These are phyloP conservation scores for Dufourea novaeangliae DNA, from an alignment of 1,140 invertebrate species.

Conservation along the genomic window DNA sequence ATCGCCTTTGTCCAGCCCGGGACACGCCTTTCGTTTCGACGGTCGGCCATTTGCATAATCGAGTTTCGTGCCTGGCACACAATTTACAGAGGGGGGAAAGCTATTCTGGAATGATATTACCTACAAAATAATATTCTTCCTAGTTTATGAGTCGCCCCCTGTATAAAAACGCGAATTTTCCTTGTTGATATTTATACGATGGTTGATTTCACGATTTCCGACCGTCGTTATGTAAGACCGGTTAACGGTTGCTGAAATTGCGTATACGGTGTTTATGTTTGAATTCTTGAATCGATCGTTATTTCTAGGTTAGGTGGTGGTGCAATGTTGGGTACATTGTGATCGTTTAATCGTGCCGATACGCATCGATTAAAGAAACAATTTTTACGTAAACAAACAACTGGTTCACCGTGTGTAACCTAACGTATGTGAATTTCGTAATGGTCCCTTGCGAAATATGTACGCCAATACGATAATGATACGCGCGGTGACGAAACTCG, in stretches of 20 bases:
- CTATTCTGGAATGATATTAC: neutral
- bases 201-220: too few species aligned
- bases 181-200: too few species aligned
- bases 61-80: neutral
- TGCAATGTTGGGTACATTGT: neutral
- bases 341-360: neutral
- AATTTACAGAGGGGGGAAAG: neutral
- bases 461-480: neutral
- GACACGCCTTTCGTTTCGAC: neutral
- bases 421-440: neutral
- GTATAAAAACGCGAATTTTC: neutral
- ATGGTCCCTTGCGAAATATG: neutral
- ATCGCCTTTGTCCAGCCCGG: neutral
- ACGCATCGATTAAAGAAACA: neutral
- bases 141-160: neutral
- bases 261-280: too few species aligned
- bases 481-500: neutral
- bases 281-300: neutral
- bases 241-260: too few species aligned
- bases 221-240: neutral
- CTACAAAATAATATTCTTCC: conserved; percentile 2
- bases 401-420: neutral
- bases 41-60: neutral
- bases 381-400: too few species aligned
- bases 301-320: neutral